Percentiles rank a stretch among this genome's conserved stretches.
Conservation (phyloP, 2,888 invertebrate genomes). For the Aphodius granarius region DNA sequence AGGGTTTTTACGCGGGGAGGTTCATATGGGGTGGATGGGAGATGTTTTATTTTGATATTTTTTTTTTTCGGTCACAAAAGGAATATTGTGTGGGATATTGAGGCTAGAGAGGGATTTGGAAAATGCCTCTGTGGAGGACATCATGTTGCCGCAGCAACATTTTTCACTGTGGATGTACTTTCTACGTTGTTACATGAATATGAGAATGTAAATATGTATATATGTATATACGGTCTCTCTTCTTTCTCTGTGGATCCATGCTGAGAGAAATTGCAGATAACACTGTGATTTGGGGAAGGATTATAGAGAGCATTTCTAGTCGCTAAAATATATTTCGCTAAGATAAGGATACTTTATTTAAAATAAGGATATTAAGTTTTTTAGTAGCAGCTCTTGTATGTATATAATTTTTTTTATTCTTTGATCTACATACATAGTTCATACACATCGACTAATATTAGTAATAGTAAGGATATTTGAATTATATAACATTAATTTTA, state of each 20-base stretch:
- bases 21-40: neutral
- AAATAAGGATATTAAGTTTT: too few relatives aligned
- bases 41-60: constrained; percentile 47
- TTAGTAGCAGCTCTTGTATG: too few relatives aligned
- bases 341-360: too few relatives aligned
- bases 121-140: constrained; percentile 22
- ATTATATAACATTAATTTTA: too few relatives aligned
- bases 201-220: too few relatives aligned
- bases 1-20: neutral
- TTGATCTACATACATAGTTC: too few relatives aligned
- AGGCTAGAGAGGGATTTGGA: constrained; percentile 45
- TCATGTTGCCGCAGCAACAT: neutral
- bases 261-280: neutral
- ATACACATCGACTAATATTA: too few relatives aligned
- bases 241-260: neutral
- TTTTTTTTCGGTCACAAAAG: constrained; percentile 29
- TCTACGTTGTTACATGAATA: neutral
- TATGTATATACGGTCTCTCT: neutral
- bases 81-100: constrained; percentile 38
- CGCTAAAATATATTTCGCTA: too few relatives aligned
- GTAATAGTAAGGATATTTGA: too few relatives aligned
- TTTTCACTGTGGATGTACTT: neutral
- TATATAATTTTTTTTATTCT: too few relatives aligned
- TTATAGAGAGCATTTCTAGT: neutral
- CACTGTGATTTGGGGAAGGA: neutral